Percentiles rank a stretch among this genome's conserved stretches.
phyloP scores from a whole-genome alignment of 2,888 invertebrate genomes.

The Octodonta nipae region DNA sequence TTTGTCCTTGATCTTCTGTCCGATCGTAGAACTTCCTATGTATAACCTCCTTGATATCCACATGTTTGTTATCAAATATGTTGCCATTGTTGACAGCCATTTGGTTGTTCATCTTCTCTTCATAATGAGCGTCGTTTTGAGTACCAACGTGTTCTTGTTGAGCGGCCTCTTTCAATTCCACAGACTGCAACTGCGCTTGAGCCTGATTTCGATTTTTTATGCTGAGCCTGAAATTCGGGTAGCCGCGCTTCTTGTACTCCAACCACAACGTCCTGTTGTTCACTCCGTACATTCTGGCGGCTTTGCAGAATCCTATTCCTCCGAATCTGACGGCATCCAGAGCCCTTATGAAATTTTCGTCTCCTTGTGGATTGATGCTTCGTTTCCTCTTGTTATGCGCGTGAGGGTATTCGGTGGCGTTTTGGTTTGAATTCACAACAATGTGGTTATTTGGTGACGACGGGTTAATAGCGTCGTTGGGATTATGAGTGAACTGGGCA shows the following conservation, averaged over 20 bases:
- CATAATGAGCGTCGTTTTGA: conserved; percentile 33
- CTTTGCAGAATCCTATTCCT: conserved; percentile 75
- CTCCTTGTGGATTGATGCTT: conserved; percentile 66
- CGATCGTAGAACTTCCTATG: conserved; percentile 30
- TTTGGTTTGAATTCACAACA: conserved; percentile 22
- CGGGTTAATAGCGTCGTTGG: conserved; percentile 16
- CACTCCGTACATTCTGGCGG: conserved; percentile 70
- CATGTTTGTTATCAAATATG: conserved; percentile 57
- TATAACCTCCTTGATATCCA: conserved; percentile 53
- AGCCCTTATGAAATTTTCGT: conserved; percentile 69
- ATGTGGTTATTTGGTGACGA: conserved; percentile 8
- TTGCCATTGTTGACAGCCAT: conserved; percentile 42
- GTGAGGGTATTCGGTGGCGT: conserved; percentile 9
- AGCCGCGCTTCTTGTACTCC: conserved; percentile 72
- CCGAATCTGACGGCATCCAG: conserved; percentile 71
- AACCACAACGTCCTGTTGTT: conserved; percentile 76
- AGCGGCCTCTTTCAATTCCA: conserved; percentile 33
- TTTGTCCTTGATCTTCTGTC: conserved; percentile 16
- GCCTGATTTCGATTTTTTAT: conserved; percentile 63
- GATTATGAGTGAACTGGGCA: conserved; percentile 11
- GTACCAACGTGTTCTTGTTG: conserved; percentile 30
- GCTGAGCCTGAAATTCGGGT: conserved; percentile 66
- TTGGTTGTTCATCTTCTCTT: conserved; percentile 26
- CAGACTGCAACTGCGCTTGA: conserved; percentile 31
- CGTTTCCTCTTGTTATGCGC: conserved; percentile 47